Percentiles rank a stretch among this genome's conserved stretches.
Evolutionary conservation across 1,140 invertebrate species (phyloP).

Genomic region (Colletes latitarsis): DNA sequence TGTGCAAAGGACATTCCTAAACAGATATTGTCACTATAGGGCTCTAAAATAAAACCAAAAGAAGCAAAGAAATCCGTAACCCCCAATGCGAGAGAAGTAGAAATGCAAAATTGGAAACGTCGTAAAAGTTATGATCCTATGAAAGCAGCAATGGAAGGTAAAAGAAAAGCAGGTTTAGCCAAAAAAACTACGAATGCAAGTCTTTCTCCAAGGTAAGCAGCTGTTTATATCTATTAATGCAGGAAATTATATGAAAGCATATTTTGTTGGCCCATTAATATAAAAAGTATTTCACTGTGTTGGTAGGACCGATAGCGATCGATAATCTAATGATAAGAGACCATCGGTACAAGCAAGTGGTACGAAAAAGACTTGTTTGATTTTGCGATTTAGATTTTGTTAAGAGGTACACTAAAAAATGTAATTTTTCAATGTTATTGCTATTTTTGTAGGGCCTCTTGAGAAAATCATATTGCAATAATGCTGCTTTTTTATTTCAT

Average conservation of each 20-base stretch:
- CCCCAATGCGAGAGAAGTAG: constrained; percentile 86
- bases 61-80: constrained; percentile 82
- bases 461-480: constrained; percentile 30
- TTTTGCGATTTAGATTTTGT: constrained; percentile 61
- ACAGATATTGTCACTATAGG: constrained; percentile 16
- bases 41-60: constrained; percentile 58
- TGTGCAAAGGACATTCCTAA: neutral
- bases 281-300: constrained; percentile 65
- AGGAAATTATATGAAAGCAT: constrained; percentile 19
- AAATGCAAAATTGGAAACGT: constrained; percentile 95
- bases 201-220: constrained; percentile 69
- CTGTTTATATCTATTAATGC: neutral
- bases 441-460: constrained; percentile 9
- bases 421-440: neutral
- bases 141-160: constrained; percentile 91
- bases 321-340: constrained; percentile 70
- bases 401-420: constrained; percentile 30
- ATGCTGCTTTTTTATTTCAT: constrained; percentile 40
- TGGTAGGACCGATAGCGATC: constrained; percentile 73
- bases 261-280: constrained; percentile 34
- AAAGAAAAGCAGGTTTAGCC: constrained; percentile 79
- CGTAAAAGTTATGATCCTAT: constrained; percentile 95
- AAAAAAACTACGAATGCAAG: constrained; percentile 66
- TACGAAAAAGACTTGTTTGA: constrained; percentile 61
- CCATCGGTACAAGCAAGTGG: constrained; percentile 64